These are phyloP conservation scores for Centropus unirufus DNA, from an alignment of 2,113 vertebrate genomes.

Conservation along the genomic window DNA sequence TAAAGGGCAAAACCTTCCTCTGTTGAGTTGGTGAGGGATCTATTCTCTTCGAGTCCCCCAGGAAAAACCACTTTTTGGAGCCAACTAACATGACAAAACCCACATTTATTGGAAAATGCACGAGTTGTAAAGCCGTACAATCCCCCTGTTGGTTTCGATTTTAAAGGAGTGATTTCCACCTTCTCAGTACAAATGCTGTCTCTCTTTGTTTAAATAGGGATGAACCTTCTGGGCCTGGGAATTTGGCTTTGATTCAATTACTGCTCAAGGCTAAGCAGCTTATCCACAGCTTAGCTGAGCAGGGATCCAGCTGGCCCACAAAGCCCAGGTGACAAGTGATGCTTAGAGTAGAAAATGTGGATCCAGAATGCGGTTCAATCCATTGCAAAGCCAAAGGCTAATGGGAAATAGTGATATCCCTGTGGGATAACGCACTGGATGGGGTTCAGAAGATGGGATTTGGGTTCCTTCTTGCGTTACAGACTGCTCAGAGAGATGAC, in stretches of 20 bases:
- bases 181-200: neutral
- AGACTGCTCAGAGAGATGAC: neutral
- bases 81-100: neutral
- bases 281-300: neutral
- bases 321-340: neutral
- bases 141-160: neutral
- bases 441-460: neutral
- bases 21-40: neutral
- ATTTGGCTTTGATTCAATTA: conserved; percentile 52
- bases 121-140: neutral
- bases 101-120: neutral
- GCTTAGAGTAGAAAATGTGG: neutral
- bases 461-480: neutral
- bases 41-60: neutral
- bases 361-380: neutral
- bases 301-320: neutral
- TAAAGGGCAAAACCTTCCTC: neutral
- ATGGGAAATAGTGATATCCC: neutral
- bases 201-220: conserved; percentile 22
- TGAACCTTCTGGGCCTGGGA: conserved; percentile 33
- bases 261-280: conserved; percentile 33
- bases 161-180: conserved; percentile 2
- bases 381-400: neutral
- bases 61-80: neutral
- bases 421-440: too few relatives aligned